Base-by-base conservation (phyloP, 2,888 invertebrate species). In the Choreutis nemorana region DNA sequence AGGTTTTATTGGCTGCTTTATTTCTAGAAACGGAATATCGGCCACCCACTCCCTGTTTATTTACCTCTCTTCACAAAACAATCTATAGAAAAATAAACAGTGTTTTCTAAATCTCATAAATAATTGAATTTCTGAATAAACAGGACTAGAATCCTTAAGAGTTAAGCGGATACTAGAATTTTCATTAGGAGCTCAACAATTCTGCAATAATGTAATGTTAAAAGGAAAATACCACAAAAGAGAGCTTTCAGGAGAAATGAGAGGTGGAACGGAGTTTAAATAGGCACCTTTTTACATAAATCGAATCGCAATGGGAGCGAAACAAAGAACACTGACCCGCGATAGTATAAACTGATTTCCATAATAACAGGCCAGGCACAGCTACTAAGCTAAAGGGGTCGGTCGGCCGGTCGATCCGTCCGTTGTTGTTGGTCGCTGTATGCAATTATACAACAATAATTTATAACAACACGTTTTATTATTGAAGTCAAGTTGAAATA, bases 401-500 rank as follows among this genome's bases (percentile, higher is more conserved):
- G n/a, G n/a, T n/a, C n/a, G n/a, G n/a, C n/a, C n/a, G n/a, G n/a
- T n/a, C n/a, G n/a, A n/a, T n/a, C n/a, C n/a, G n/a, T n/a, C n/a
- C n/a, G n/a, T n/a, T n/a, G n/a, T n/a, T n/a, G n/a, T n/a, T 13
- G n/a, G 12, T n/a, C 12, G 45, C 45, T 52, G 59, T 54, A 57
- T 62, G 61, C 64, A 59, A 60, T 64, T 66, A 61, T 63, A 55
- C 58, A 64, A 62, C 63, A 61, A 61, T 62, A 61, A 59, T 50
- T 51, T 49, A 46, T 45, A 12, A 23, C 13, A 23, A 13, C 7
- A 11, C 12, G 23, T 8, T 11, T 11, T n/a, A n/a, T 10, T 11
- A 23, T 23, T 23, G 13, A 3, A 23, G 10, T 23, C 8, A 23
- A 23, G n/a, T n/a, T n/a, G n/a, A n/a, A n/a, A n/a, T n/a, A n/a